Percentiles rank a stretch among this genome's conserved stretches.
Evolutionary conservation across 2,888 invertebrate genomes (phyloP).

Genomic region (Tribolium freemani): DNA sequence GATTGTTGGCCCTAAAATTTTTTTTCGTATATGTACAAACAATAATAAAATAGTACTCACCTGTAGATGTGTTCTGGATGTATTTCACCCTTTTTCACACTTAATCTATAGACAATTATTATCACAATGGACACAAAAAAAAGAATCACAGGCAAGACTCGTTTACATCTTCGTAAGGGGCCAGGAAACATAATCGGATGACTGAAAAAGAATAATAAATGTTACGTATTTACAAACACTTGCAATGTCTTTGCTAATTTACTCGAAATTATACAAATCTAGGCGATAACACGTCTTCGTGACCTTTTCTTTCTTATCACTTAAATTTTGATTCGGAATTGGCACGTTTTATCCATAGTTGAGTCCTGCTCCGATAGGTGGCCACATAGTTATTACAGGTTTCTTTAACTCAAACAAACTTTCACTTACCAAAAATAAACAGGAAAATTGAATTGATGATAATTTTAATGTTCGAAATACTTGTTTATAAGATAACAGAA

Average conservation of each 20-base stretch:
- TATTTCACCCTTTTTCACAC: conserved; percentile 47
- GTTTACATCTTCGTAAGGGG: conserved; percentile 61
- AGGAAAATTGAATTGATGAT: not conserved
- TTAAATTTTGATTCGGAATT: not conserved
- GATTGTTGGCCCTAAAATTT: conserved; percentile 67
- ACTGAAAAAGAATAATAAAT: not conserved
- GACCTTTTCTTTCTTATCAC: not conserved
- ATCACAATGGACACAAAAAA: conserved; percentile 55
- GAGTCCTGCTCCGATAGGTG: not conserved
- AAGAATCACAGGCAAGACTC: conserved; percentile 57
- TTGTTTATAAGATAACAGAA: not conserved
- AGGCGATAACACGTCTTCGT: conserved; percentile 5
- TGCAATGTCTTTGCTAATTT: not conserved
- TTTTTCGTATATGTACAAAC: too few relatives aligned
- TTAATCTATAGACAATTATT: conserved; percentile 56
- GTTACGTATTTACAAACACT: conserved; percentile 13
- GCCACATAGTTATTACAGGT: not conserved
- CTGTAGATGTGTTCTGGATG: conserved; percentile 60
- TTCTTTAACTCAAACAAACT: not conserved
- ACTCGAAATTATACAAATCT: not conserved
- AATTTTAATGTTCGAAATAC: not conserved
- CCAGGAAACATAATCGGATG: conserved; percentile 58
- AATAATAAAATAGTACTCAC: conserved; percentile 48
- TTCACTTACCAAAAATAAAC: not conserved
- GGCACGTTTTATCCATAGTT: not conserved